Evolutionary conservation across 2,888 invertebrate genomes (phyloP).

Genomic region (Athalia rosae): DNA sequence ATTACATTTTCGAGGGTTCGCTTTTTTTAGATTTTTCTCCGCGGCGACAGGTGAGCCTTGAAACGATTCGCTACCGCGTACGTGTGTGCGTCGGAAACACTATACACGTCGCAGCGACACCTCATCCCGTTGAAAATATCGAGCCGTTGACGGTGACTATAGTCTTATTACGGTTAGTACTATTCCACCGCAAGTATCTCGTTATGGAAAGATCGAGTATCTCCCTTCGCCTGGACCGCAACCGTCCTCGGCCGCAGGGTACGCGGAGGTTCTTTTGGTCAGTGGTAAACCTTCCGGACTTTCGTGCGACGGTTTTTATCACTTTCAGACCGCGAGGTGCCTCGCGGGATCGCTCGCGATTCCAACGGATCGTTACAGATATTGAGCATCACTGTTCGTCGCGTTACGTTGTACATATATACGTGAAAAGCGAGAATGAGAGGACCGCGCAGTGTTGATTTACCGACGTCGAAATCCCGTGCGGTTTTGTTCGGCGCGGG

Average conservation of each 20-base stretch:
- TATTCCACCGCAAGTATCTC: slow-evolving; percentile 43
- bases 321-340: slow-evolving; percentile 64
- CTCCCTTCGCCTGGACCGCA: slow-evolving; percentile 36
- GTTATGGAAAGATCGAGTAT: slow-evolving; percentile 43
- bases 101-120: slow-evolving; percentile 10
- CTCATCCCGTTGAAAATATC: slow-evolving; percentile 11
- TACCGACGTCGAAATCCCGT: slow-evolving; percentile 45
- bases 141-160: neutral
- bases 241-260: slow-evolving; percentile 8
- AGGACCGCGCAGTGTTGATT: slow-evolving; percentile 49
- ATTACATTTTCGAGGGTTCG: neutral
- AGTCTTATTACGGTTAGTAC: slow-evolving; percentile 33
- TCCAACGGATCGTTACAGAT: slow-evolving; percentile 42
- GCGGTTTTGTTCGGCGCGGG: slow-evolving; percentile 29
- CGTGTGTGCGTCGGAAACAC: slow-evolving; percentile 1
- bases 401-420: neutral
- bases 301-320: neutral
- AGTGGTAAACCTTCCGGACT: neutral
- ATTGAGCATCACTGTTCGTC: slow-evolving; percentile 45
- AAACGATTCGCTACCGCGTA: slow-evolving; percentile 4
- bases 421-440: slow-evolving; percentile 24
- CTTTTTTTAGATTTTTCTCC: too few relatives aligned
- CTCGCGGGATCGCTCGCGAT: slow-evolving; percentile 49
- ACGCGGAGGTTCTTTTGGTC: neutral
- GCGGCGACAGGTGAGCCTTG: slow-evolving; percentile 3